These are phyloP conservation scores for Poeciliopsis occidentalis DNA, from an alignment of 2,113 vertebrate genomes.

Conservation along the genomic window DNA sequence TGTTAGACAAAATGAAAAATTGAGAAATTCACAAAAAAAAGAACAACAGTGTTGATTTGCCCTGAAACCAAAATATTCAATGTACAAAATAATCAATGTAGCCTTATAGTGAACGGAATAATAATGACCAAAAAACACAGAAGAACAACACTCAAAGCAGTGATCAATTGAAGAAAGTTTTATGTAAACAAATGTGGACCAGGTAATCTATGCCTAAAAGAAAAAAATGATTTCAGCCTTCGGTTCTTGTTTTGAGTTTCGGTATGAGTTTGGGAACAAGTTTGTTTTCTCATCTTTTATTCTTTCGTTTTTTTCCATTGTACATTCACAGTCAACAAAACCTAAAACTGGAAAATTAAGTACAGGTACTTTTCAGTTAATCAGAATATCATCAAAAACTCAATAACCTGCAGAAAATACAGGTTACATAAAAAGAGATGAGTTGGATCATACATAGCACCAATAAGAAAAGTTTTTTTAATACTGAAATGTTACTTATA, in stretches of 20 bases:
- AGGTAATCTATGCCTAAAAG: not conserved
- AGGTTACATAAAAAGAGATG: not conserved
- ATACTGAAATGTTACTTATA: too few species aligned
- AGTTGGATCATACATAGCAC: too few species aligned
- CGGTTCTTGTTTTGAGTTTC: not conserved
- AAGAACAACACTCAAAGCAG: not conserved
- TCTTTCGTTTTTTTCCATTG: not conserved
- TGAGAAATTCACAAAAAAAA: not conserved
- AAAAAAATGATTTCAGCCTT: constrained; percentile 5
- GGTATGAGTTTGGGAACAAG: not conserved
- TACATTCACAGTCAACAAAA: not conserved
- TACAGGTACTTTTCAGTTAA: not conserved
- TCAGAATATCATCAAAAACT: not conserved
- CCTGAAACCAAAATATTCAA: not conserved
- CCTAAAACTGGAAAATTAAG: not conserved
- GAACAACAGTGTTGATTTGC: not conserved
- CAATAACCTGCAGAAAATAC: not conserved
- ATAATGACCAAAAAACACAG: not conserved
- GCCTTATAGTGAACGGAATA: not conserved
- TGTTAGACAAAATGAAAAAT: not conserved
- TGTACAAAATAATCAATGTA: not conserved
- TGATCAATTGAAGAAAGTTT: not conserved
- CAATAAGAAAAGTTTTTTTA: too few species aligned
- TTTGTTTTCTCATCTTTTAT: not conserved
- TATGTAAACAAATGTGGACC: not conserved